Conservation (phyloP, 2,888 invertebrate genomes). For the Dryomyza anilis region DNA sequence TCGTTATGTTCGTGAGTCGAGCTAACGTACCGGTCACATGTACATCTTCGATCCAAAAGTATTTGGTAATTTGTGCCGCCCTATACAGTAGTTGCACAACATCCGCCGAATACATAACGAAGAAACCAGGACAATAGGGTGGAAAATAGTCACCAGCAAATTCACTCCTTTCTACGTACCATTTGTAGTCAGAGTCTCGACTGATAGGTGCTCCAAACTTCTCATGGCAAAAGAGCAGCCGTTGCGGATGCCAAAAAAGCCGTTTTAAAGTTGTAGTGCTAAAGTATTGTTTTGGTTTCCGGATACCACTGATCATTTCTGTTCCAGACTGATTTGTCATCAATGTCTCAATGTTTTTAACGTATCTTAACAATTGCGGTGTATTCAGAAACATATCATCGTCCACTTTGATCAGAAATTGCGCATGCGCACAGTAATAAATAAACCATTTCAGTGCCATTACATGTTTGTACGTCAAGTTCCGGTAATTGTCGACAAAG, state of each 20-base stretch:
- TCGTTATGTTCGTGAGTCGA: conserved; percentile 63
- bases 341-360: neutral
- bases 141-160: conserved; percentile 72
- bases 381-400: conserved; percentile 79
- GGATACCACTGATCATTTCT: no score
- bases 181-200: conserved; percentile 73
- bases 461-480: conserved; percentile 83
- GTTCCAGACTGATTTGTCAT: no score
- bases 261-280: conserved; percentile 21
- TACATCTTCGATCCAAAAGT: no score
- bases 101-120: conserved; percentile 72
- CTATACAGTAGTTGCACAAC: no score
- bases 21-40: no score
- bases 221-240: conserved; percentile 70
- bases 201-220: conserved; percentile 63
- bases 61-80: no score
- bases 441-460: conserved; percentile 80
- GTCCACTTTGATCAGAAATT: conserved; percentile 74
- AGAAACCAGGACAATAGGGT: conserved; percentile 77
- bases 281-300: no score
- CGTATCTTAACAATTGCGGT: conserved; percentile 65
- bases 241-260: conserved; percentile 54
- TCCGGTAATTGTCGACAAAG: conserved; percentile 77
- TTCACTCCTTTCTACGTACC: conserved; percentile 74
- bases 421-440: conserved; percentile 71